Evolutionary conservation across 2,888 invertebrate species (phyloP), one percentile per base, ranked within the genome.

Genomic region (Pachliopta kotzebuea): DNA sequence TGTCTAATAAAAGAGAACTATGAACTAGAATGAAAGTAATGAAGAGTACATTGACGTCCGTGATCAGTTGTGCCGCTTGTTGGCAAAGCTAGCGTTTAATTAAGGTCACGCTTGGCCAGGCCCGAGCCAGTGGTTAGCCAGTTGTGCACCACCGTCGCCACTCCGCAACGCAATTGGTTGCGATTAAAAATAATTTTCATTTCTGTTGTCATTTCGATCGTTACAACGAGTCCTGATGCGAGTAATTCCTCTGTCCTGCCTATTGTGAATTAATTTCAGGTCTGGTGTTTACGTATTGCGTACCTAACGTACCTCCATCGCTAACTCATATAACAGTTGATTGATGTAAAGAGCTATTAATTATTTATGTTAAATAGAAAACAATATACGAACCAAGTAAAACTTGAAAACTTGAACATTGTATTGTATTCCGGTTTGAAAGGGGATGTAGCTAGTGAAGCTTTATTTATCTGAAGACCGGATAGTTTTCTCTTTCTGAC

Each of bases 141-240:
- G 79, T 72, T 71, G 76, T 82, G 82, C 82, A 76, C 74, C 68
- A 71, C 68, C 80, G 77, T 79, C 24, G 63, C 63, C 78, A 79
- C 76, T 76, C 73, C 73, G 78, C 76, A 84, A 83, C 85, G 82
- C 88, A 91, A 90, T 90, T 90, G 88, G 82, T 76, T 71, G 77
- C 85, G 88, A 90, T 90, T 90, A 90, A 90, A 90, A 90, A 86
- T 88, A 90, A 90, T 90, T 91, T 89, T 81, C 89, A 88, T 88
- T 87, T 88, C 87, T 85, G 85, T 85, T 91, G 91, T 90, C 90
- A 90, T 87, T 90, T 85, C 81, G 81, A 80, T 81, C 64, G 81
- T 90, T 90, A 90, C 74, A 53, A 67, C 58, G 74, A 64, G 74
- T 84, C 74, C 75, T 77, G 89, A 81, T 85, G 89, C 90, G 88